Percentiles rank a stretch among this genome's conserved stretches.
Conservation (phyloP, 1,140 invertebrate genomes). For the Coelopa frigida region DNA sequence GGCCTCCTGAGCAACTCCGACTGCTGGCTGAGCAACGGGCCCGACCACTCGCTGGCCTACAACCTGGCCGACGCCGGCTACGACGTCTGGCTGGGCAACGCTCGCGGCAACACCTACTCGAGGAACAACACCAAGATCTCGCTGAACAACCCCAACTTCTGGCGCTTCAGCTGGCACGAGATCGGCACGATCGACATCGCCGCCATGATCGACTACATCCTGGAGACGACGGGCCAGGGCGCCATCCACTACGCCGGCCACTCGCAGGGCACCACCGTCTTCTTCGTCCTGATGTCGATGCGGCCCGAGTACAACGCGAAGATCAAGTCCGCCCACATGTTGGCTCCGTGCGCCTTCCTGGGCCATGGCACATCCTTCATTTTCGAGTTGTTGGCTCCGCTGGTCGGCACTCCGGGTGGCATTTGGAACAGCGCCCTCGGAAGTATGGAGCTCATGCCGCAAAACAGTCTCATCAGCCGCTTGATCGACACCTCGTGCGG, state of each 20-base stretch:
- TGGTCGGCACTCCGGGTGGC: constrained; percentile 15
- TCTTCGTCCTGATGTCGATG: constrained; percentile 56
- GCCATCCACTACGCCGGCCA: constrained; percentile 56
- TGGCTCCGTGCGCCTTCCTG: constrained; percentile 55
- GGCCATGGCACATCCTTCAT: constrained; percentile 11
- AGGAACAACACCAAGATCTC: constrained; percentile 38
- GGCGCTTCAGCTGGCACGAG: constrained; percentile 60
- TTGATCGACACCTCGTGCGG: constrained; percentile 42
- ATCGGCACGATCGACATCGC: constrained; percentile 53
- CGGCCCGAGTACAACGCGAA: constrained; percentile 55
- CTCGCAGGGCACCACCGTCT: constrained; percentile 53
- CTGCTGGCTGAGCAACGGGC: constrained; percentile 62
- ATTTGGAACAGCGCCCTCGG: constrained; percentile 34
- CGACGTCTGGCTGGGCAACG: constrained; percentile 59
- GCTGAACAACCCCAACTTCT: constrained; percentile 46
- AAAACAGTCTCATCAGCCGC: constrained; percentile 23
- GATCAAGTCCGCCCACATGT: constrained; percentile 47
- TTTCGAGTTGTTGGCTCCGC: constrained; percentile 1
- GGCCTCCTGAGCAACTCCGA: constrained; percentile 63
- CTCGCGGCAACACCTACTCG: constrained; percentile 44
- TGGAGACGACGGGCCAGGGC: constrained; percentile 44
- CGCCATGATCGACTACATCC: constrained; percentile 50
- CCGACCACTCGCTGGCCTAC: constrained; percentile 45
- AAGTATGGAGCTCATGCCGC: constrained; percentile 29
- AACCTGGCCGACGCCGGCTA: constrained; percentile 54